These are phyloP conservation scores for Drosophila kepulauana DNA, from an alignment of 1,140 invertebrate genomes.

Conservation along the genomic window DNA sequence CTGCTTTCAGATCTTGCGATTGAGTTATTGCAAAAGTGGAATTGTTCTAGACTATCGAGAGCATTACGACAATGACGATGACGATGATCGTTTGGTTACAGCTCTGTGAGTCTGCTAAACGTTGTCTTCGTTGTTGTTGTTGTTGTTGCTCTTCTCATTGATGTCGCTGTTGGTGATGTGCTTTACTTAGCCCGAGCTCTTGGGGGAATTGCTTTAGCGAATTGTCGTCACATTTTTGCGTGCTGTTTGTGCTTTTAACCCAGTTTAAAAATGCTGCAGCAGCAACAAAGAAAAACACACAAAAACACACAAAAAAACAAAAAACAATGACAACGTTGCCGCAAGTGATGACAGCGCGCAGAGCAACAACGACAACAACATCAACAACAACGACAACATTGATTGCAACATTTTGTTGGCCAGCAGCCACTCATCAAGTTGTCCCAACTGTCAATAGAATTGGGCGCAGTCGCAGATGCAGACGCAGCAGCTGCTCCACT, in stretches of 20 bases:
- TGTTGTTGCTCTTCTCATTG: constrained; percentile 1
- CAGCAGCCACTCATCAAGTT: constrained; percentile 47
- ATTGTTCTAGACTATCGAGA: constrained; percentile 17
- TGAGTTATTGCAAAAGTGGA: constrained; percentile 24
- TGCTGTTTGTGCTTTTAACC: constrained; percentile 58
- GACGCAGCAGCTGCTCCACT: constrained; percentile 27
- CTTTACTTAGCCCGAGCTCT: constrained; percentile 12
- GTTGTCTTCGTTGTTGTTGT: constrained; percentile 3
- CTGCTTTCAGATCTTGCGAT: constrained; percentile 9
- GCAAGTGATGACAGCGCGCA: constrained; percentile 40
- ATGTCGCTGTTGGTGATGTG: constrained; percentile 22
- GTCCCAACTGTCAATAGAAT: constrained; percentile 49
- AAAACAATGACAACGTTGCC: constrained; percentile 49
- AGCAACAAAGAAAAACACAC: constrained; percentile 32
- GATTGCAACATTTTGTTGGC: constrained; percentile 49
- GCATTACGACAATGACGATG: constrained; percentile 15
- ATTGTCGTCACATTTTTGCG: constrained; percentile 60
- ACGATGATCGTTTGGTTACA: constrained; percentile 35
- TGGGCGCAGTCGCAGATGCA: constrained; percentile 25
- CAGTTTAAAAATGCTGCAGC: constrained; percentile 48
- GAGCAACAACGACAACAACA: constrained; percentile 2
- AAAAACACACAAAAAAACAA: constrained; percentile 21
- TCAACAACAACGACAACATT: constrained; percentile 24
- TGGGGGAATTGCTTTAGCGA: constrained; percentile 39
- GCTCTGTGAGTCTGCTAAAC: constrained; percentile 22